Conservation (phyloP, 2,888 invertebrate genomes). For the Meiosimyza decipiens region DNA sequence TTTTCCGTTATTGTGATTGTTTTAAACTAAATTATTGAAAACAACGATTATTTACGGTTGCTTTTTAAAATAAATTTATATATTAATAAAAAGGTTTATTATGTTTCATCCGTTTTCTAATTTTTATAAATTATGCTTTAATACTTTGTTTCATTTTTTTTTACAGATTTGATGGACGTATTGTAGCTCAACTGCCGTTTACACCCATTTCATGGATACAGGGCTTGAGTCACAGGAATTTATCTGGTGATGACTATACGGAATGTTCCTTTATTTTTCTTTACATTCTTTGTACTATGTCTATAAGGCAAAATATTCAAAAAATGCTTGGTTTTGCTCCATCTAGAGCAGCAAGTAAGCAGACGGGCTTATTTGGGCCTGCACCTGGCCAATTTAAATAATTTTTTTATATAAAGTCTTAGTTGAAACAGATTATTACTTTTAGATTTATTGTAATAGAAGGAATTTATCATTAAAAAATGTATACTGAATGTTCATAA, state of each 20-base stretch:
- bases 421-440: too few relatives aligned
- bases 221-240: slow-evolving; percentile 94
- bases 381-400: slow-evolving; percentile 85
- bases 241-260: slow-evolving; percentile 95
- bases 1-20: too few relatives aligned
- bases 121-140: too few relatives aligned
- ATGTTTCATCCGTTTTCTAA: too few relatives aligned
- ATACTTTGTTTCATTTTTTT: too few relatives aligned
- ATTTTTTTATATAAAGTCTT: not conserved
- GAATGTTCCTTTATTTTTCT: slow-evolving; percentile 99
- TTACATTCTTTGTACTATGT: slow-evolving; percentile 99
- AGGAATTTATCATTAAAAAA: too few relatives aligned
- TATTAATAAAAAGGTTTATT: too few relatives aligned
- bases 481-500: too few relatives aligned
- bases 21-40: too few relatives aligned
- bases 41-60: too few relatives aligned
- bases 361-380: slow-evolving; percentile 87
- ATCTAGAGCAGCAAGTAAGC: slow-evolving; percentile 95
- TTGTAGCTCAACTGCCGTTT: slow-evolving; percentile 97
- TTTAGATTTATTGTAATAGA: too few relatives aligned
- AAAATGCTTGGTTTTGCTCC: slow-evolving; percentile 97
- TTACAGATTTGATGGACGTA: slow-evolving; percentile 94
- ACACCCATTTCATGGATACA: slow-evolving; percentile 96
- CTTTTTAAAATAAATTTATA: too few relatives aligned
- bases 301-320: slow-evolving; percentile 97